These are phyloP conservation scores for Oryzias woworae DNA, from an alignment of 2,113 vertebrate species.

Conservation along the genomic window DNA sequence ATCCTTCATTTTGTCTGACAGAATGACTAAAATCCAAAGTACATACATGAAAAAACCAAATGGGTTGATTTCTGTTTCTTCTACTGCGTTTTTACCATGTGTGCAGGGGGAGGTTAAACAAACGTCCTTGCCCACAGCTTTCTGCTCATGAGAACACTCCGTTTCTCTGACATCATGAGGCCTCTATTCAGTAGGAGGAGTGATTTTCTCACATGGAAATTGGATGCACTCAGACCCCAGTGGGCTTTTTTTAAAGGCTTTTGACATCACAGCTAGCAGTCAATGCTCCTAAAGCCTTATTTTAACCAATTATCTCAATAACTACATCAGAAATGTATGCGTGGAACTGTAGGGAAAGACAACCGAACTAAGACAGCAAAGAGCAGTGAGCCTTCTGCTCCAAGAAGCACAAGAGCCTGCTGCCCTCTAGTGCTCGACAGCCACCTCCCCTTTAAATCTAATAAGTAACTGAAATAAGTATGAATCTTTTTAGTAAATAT, in stretches of 20 bases:
- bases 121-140: conserved; percentile 69
- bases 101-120: conserved; percentile 16
- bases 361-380: no score
- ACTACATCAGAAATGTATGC: no score
- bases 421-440: conserved; percentile 69
- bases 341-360: background rate
- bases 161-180: conserved; percentile 42
- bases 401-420: conserved; percentile 41
- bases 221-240: no score
- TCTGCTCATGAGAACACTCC: conserved; percentile 48
- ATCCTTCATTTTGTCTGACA: no score
- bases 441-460: conserved; percentile 3
- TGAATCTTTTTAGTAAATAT: conserved; percentile 52
- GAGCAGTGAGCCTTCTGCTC: background rate
- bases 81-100: background rate
- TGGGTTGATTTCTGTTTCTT: no score
- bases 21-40: no score
- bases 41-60: no score
- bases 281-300: no score
- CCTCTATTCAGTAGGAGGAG: conserved; percentile 19
- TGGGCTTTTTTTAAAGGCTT: no score
- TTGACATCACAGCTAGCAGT: no score
- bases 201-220: background rate
- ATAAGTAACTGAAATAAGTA: conserved; percentile 18
- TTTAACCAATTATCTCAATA: no score